A percentile compares a stretch with the other conserved stretches of the same genome.
Conservation (phyloP, 2,888 invertebrate genomes). For the Rotaria sp. region DNA sequence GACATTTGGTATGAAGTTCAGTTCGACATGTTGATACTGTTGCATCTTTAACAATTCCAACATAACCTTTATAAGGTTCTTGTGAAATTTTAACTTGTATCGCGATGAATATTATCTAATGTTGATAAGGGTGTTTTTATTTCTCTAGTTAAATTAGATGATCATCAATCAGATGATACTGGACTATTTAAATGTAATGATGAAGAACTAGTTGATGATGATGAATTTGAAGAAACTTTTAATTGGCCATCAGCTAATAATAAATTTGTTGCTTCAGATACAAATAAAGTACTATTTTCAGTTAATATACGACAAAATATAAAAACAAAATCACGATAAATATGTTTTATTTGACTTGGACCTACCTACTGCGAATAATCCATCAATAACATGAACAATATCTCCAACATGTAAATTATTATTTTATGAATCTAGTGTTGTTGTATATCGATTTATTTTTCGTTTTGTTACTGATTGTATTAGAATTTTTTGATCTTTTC, state of each 20-base stretch:
- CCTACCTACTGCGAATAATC: no score
- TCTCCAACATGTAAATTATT: no score
- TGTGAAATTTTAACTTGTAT: no score
- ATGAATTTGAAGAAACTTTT: constrained; percentile 22
- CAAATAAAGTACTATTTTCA: constrained; percentile 96
- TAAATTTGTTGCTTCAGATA: constrained; percentile 86
- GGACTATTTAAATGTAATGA: background rate
- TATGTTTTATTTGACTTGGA: no score
- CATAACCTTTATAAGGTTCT: no score
- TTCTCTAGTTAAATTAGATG: background rate
- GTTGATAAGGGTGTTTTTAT: background rate
- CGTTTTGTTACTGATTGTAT: constrained; percentile 87
- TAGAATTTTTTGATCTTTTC: constrained; percentile 67
- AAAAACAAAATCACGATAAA: no score
- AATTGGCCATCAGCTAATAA: constrained; percentile 69
- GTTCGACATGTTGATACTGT: no score
- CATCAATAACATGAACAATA: no score
- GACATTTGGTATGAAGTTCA: no score
- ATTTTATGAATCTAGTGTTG: constrained; percentile 84
- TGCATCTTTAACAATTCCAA: no score
- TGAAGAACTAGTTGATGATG: background rate
- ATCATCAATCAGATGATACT: background rate
- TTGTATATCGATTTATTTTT: constrained; percentile 78
- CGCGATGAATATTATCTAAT: constrained; percentile 51
- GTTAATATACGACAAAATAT: no score